Percentiles rank a stretch among this genome's conserved stretches.
Conservation (phyloP, 2,797 vertebrate genomes). For the Oophaga sylvatica region DNA sequence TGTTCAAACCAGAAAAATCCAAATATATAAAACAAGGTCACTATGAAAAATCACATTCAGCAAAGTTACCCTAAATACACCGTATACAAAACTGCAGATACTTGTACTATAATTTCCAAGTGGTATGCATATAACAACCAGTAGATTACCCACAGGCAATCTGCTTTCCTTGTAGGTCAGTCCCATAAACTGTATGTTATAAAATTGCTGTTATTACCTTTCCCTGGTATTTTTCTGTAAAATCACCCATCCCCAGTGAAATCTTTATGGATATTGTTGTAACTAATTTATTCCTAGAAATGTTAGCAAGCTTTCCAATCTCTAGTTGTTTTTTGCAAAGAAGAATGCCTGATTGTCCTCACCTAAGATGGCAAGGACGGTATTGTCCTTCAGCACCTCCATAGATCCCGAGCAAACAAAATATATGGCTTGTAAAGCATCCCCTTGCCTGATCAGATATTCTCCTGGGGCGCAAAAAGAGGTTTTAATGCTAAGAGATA, state of each 20-base stretch:
- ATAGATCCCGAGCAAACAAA: conserved; percentile 65
- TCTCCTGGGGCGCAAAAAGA: conserved; percentile 64
- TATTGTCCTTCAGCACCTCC: conserved; percentile 64
- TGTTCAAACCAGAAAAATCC: background rate
- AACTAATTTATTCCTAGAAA: background rate
- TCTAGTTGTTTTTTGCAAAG: background rate
- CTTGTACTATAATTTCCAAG: background rate
- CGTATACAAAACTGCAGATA: background rate
- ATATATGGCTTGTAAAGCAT: conserved; percentile 64
- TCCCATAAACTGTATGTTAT: background rate
- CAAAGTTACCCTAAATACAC: background rate
- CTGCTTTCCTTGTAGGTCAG: background rate
- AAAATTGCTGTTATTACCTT: no score
- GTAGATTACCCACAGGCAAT: background rate
- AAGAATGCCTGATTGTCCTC: background rate
- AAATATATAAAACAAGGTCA: background rate
- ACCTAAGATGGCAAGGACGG: conserved; percentile 64
- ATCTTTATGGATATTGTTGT: background rate
- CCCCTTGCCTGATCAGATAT: conserved; percentile 63
- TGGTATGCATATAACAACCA: background rate
- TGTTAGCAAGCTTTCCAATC: background rate
- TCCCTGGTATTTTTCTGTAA: background rate
- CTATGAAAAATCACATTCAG: background rate
- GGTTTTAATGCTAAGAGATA: conserved; percentile 63
- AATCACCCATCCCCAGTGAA: background rate